phyloP scores from a whole-genome alignment of 2,113 vertebrate species.

The western clawed frog (Xenopus tropicalis) region DNA sequence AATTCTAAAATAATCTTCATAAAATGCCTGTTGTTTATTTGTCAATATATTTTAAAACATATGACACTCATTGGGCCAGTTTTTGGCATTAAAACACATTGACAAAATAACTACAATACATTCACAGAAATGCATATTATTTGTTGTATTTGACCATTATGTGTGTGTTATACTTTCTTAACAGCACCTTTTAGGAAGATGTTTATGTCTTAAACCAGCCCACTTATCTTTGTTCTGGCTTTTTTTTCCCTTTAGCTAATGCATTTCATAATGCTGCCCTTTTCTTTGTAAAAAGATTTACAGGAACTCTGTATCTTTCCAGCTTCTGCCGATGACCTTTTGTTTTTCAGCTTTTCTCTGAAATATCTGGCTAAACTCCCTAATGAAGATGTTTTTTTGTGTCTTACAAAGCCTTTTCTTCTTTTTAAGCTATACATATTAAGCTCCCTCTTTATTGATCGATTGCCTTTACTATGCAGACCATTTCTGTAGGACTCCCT shows the following conservation, averaged over 20 bases:
- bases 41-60: no score
- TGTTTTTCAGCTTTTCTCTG: not conserved
- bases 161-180: no score
- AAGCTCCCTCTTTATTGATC: not conserved
- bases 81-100: no score
- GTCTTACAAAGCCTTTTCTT: not conserved
- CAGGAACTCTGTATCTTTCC: not conserved
- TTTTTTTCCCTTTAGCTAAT: not conserved
- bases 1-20: no score
- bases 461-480: not conserved
- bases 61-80: no score
- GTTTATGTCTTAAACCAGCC: not conserved
- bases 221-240: not conserved
- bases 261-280: not conserved
- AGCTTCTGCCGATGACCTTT: constrained; percentile 1
- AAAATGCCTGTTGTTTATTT: no score
- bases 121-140: no score
- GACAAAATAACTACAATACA: no score
- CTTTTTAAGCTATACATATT: not conserved
- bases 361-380: not conserved
- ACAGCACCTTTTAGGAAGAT: not conserved
- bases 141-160: no score
- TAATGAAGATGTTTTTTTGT: not conserved
- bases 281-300: constrained; percentile 3
- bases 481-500: not conserved